phyloP scores from a whole-genome alignment of 2,113 vertebrate genomes.

The Lonchura striata region DNA sequence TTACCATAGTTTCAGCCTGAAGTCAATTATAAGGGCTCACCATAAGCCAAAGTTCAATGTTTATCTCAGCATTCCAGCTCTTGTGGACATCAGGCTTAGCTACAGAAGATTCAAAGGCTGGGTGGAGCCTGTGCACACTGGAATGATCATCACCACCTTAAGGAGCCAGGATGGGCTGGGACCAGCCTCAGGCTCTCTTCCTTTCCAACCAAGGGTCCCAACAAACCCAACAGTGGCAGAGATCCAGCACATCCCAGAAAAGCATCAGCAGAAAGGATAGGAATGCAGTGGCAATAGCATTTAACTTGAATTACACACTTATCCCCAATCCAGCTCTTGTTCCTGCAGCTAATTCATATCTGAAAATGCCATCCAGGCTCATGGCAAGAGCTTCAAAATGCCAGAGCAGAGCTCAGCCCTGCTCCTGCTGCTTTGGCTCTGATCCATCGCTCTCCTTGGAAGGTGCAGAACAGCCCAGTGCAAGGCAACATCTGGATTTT shows the following conservation, averaged over 20 bases:
- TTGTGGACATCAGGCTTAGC: not conserved
- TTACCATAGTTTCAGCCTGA: not conserved
- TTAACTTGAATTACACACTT: not conserved
- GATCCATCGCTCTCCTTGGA: fast-evolving
- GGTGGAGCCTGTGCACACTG: not conserved
- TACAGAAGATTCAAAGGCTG: not conserved
- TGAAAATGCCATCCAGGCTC: not conserved
- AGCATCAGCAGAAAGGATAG: not conserved
- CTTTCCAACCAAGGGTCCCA: not conserved
- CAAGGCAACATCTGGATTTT: not conserved
- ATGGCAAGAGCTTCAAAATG: not conserved
- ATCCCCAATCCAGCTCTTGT: not conserved
- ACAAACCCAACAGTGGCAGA: not conserved
- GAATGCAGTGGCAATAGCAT: not conserved
- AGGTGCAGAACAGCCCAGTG: not conserved
- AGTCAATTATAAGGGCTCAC: not conserved
- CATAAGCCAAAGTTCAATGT: not conserved
- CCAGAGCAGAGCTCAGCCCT: not conserved
- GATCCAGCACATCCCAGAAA: not conserved
- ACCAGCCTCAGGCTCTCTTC: not conserved
- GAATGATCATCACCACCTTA: fast-evolving
- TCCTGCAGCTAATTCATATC: not conserved
- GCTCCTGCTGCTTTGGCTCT: not conserved
- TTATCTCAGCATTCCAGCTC: not conserved
- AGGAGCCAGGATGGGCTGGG: not conserved